Evolutionary conservation across 2,888 invertebrate genomes (phyloP), one percentile per base, ranked within the genome.

Genomic region (Dinocampus coccinellae): DNA sequence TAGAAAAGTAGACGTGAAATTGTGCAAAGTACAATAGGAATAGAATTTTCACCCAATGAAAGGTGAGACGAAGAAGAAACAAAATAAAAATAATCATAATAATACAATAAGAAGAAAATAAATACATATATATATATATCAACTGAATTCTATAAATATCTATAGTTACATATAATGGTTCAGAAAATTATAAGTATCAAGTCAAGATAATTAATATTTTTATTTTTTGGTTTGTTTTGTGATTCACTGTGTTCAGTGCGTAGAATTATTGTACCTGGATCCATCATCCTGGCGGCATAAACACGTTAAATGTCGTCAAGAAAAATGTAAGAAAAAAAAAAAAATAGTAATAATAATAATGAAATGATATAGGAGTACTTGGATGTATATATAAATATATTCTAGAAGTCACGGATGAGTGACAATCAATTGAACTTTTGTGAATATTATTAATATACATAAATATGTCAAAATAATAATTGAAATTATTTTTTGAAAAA

Each of bases 251-350:
- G n/a, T 29, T 34, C 36, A 33, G 24, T 52, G 16, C 34, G 24
- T 33, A 34, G n/a, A 29, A 20, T 22, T 65, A 71, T 67, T 74
- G 66, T 78, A 78, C 77, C 78, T 77, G 78, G 77, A 77, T 78
- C 77, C 78, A 78, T 77, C n/a, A 53, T 78, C 76, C 77, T 77
- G 64, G 77, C 76, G 58, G 78, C 78, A 74, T 76, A 65, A 78
- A 77, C 72, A 76, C 70, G 57, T 74, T 16, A 67, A 68, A 66
- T 57, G 47, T 36, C 68, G 20, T 24, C 24, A 65, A 60, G 11
- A 26, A 10, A 16, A 16, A 64, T 24, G 34, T 11, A n/a, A 13
- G 58, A 64, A 29, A 53, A 34, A 39, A 67, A 66, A 64, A 60
- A 53, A n/a, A n/a, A n/a, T n/a, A n/a, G n/a, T n/a, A n/a, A n/a